phyloP scores from a whole-genome alignment of 2,888 invertebrate species.

The Balanococcus diminutus region DNA sequence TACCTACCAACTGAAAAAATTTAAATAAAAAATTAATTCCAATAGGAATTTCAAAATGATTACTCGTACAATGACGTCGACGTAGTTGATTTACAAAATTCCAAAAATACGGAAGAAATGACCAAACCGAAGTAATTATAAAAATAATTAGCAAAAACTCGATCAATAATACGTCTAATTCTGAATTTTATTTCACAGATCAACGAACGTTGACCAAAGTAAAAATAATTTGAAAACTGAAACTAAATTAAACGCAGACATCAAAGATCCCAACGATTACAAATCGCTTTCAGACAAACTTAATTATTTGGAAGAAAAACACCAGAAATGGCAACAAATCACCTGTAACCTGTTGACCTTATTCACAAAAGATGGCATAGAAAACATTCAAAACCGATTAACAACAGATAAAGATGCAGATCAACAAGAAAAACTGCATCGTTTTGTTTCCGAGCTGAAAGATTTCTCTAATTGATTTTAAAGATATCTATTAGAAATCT shows the following conservation, averaged over 20 bases:
- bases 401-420: neutral
- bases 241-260: neutral
- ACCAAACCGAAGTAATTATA: neutral
- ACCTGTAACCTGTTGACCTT: slow-evolving; percentile 35
- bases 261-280: slow-evolving; percentile 3
- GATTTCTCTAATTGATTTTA: slow-evolving; percentile 2
- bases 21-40: neutral
- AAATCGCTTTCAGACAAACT: neutral
- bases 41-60: neutral
- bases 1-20: neutral
- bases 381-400: neutral
- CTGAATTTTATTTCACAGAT: neutral
- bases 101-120: neutral
- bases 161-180: neutral
- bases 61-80: neutral
- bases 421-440: slow-evolving; percentile 20
- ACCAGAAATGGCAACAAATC: slow-evolving; percentile 44
- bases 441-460: slow-evolving; percentile 30
- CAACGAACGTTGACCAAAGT: neutral
- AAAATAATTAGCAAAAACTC: neutral
- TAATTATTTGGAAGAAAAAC: slow-evolving; percentile 25
- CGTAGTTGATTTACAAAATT: neutral
- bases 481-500: neutral
- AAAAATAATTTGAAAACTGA: neutral
- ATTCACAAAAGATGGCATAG: neutral